A percentile compares a stretch with the other conserved stretches of the same genome.
phyloP scores from a whole-genome alignment of 1,140 invertebrate species.

The Drosophila azteca region DNA sequence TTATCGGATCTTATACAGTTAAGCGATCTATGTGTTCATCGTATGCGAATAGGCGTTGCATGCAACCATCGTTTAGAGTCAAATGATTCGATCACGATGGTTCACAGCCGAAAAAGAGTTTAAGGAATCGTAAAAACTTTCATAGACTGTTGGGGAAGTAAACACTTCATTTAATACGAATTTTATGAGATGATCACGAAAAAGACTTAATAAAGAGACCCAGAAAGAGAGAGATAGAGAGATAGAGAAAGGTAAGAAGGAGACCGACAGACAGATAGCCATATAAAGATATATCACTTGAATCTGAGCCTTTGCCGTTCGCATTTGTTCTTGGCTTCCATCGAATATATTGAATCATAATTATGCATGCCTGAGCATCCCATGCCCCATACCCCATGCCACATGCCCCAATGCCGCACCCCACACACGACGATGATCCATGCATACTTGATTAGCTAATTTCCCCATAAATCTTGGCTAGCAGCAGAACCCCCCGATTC shows the following conservation, averaged over 20 bases:
- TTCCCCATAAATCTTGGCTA: constrained; percentile 43
- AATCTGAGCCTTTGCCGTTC: too few relatives aligned
- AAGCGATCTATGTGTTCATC: too few relatives aligned
- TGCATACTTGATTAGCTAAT: constrained; percentile 71
- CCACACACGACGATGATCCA: constrained; percentile 44
- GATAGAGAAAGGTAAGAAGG: too few relatives aligned
- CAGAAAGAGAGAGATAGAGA: too few relatives aligned
- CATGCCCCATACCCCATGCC: constrained; percentile 3
- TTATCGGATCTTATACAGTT: too few relatives aligned
- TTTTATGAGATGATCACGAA: constrained; percentile 10
- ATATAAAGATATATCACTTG: too few relatives aligned
- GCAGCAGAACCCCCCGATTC: not conserved
- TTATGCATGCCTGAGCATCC: constrained; percentile 56
- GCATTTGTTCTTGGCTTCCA: not conserved
- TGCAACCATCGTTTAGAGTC: too few relatives aligned
- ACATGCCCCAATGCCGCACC: constrained; percentile 14
- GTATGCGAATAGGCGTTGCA: too few relatives aligned
- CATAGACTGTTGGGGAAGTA: not conserved
- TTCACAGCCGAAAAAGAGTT: not conserved
- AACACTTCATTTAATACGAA: not conserved
- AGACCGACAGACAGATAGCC: too few relatives aligned
- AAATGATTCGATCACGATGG: too few relatives aligned
- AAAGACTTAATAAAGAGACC: too few relatives aligned
- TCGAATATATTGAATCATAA: constrained; percentile 35
- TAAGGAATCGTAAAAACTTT: constrained; percentile 3